phyloP scores from a whole-genome alignment of 2,888 invertebrate genomes.

The Oscheius myriophilus region DNA sequence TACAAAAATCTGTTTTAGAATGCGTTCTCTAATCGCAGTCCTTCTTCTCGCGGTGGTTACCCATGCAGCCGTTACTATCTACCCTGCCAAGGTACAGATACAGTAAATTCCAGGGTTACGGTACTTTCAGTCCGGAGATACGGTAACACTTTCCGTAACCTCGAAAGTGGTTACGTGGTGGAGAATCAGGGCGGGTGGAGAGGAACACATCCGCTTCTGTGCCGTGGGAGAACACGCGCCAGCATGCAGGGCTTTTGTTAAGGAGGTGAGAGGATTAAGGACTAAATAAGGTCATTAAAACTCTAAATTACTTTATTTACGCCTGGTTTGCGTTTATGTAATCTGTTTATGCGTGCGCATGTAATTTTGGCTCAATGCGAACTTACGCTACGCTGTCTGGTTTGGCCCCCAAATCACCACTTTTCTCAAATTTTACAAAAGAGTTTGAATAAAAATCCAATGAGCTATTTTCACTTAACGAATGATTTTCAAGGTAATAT shows the following conservation, averaged over 20 bases:
- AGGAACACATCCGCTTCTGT: slow-evolving; percentile 8
- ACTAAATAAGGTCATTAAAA: no score
- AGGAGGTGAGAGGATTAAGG: slow-evolving; percentile 2
- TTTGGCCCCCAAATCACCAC: no score
- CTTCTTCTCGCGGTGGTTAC: not conserved
- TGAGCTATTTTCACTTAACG: no score
- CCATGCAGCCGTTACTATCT: slow-evolving; percentile 12
- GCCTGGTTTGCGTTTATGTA: no score
- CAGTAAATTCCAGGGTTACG: not conserved
- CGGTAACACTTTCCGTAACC: slow-evolving; percentile 3
- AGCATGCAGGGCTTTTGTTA: slow-evolving; percentile 8
- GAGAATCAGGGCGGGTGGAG: not conserved
- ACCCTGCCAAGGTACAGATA: slow-evolving; percentile 23
- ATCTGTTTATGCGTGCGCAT: no score
- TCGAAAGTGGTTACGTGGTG: slow-evolving; percentile 1
- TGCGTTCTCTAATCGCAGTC: not conserved
- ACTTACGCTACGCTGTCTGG: no score
- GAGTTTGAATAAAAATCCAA: no score
- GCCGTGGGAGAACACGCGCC: slow-evolving; percentile 8
- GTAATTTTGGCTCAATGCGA: no score
- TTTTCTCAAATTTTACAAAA: no score
- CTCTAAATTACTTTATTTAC: no score
- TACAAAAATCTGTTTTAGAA: no score
- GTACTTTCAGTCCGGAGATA: slow-evolving; percentile 9
- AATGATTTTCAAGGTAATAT: no score